These are phyloP conservation scores for Trachymyrmex cornetzi DNA, from an alignment of 1,140 invertebrate genomes.

Conservation along the genomic window DNA sequence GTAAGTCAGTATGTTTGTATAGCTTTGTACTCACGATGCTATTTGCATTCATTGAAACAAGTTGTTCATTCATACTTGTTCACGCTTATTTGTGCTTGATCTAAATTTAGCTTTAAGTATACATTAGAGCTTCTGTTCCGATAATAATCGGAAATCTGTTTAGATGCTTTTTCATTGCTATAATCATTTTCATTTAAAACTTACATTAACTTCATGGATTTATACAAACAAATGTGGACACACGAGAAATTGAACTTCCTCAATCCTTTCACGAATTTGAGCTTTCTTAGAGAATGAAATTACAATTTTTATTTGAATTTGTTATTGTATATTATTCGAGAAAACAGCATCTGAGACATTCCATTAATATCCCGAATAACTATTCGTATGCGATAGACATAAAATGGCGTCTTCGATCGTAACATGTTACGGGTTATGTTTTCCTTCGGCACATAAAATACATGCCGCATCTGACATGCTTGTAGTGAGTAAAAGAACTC, in stretches of 20 bases:
- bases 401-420: slow-evolving; percentile 53
- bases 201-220: neutral
- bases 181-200: neutral
- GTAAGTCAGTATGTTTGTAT: neutral
- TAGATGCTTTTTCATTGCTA: slow-evolving; percentile 18
- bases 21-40: neutral
- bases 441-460: slow-evolving; percentile 62
- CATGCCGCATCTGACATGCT: slow-evolving; percentile 52
- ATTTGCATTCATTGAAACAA: neutral
- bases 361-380: slow-evolving; percentile 1
- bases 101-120: neutral
- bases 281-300: neutral
- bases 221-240: neutral
- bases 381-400: neutral
- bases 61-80: slow-evolving; percentile 4
- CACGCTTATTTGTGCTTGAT: neutral
- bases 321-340: neutral
- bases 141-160: slow-evolving; percentile 21
- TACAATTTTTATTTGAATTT: neutral
- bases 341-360: slow-evolving; percentile 6
- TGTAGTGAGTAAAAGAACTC: neutral
- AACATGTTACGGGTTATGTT: slow-evolving; percentile 63
- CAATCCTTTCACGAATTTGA: neutral
- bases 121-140: slow-evolving; percentile 15
- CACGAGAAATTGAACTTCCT: neutral